Base-by-base conservation (phyloP, 2,797 vertebrate species). In the Syngnathus acus region DNA sequence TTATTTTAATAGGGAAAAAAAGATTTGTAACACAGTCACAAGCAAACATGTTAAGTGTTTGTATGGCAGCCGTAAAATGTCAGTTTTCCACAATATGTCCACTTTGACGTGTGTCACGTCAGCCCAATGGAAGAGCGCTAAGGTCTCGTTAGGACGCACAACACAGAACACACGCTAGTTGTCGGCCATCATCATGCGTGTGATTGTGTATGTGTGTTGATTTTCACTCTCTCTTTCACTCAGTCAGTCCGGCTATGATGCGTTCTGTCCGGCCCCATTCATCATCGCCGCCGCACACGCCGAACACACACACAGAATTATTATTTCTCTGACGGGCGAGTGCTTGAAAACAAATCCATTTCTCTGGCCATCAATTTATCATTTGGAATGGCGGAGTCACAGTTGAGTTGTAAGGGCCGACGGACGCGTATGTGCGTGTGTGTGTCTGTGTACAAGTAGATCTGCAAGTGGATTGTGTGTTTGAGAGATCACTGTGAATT, bases 271-370 rank as follows among this genome's bases (percentile, higher is more conserved):
- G 77, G 68, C 76, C 40, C 84, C 88, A 91, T 91, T 89, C 89
- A 91, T 91, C 90, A 91, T 89, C 75, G 85, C 82, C 76, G 85
- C 87, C 87, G 84, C 78, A 66, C 86, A 88, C 85, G 86, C 86
- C 32, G 32, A 32, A 86, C 82, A 83, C 80, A 83, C 78, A 65
- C 82, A 83, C 86, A 88, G 86, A 92, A 91, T 92, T 91, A 91
- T 91, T 91, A 88, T 91, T 91, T 89, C 89, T 91, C 89, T 90
- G 88, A 92, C 90, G 88, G 90, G 89, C 90, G 90, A 91, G 88
- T 87, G 89, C 89, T 91, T 88, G 86, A 90, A 92, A 92, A 92
- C 90, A 91, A 93, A 92, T 91, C 90, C 85, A 91, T 91, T 92
- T 92, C 80, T 86, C 87, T 87, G 88, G 86, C 89, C 86, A 78